These are phyloP conservation scores for Aleadryas rufinucha DNA, from an alignment of 2,113 vertebrate genomes.

Conservation along the genomic window DNA sequence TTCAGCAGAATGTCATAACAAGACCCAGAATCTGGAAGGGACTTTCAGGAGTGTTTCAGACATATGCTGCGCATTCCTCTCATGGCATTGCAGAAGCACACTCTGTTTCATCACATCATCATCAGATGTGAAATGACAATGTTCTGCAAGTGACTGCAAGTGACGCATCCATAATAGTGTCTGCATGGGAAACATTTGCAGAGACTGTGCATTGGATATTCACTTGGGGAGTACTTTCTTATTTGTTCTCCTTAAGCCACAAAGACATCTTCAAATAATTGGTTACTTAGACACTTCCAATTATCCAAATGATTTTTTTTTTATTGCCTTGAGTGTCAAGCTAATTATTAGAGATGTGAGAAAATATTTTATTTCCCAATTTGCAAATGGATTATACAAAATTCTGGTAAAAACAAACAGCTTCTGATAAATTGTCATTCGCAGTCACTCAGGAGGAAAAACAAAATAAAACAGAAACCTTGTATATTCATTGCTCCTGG, in stretches of 20 bases:
- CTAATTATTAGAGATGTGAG: constrained; percentile 40
- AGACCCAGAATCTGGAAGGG: not conserved
- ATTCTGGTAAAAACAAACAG: constrained; percentile 43
- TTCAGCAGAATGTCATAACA: not conserved
- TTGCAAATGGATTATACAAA: constrained; percentile 22
- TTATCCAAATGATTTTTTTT: constrained; percentile 48
- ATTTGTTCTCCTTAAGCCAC: constrained; percentile 1
- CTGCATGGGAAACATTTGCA: constrained; percentile 26
- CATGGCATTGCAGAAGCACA: not conserved
- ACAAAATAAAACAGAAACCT: not conserved
- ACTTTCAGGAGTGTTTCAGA: not conserved
- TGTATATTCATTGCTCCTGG: not conserved
- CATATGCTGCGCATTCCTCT: not conserved
- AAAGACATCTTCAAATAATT: constrained; percentile 26
- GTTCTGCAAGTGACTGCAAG: not conserved
- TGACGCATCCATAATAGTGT: not conserved
- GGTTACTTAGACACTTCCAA: constrained; percentile 7
- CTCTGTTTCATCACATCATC: not conserved
- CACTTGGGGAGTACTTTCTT: not conserved
- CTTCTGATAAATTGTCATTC: constrained; percentile 38
- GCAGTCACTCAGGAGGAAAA: not conserved
- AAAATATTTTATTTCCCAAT: constrained; percentile 50
- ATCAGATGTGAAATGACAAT: not conserved
- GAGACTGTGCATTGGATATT: not conserved
- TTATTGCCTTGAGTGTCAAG: constrained; percentile 33